Evolutionary conservation across 1,140 invertebrate genomes (phyloP).

Genomic region (Colletes latitarsis): DNA sequence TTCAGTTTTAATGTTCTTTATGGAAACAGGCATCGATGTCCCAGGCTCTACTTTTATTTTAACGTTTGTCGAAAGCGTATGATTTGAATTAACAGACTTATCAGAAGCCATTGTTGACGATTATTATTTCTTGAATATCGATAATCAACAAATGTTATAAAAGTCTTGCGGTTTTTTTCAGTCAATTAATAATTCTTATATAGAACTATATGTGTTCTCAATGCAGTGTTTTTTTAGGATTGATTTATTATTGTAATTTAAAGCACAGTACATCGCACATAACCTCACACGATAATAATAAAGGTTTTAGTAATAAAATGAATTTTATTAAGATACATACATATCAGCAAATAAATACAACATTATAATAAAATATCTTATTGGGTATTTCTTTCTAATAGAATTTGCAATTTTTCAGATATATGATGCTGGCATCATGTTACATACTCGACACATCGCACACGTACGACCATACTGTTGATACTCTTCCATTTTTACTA

Average conservation of each 20-base stretch:
- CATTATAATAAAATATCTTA: background rate
- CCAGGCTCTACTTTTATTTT: constrained; percentile 52
- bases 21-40: constrained; percentile 32
- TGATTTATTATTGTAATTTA: background rate
- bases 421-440: background rate
- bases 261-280: background rate
- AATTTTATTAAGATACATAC: background rate
- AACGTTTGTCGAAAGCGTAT: constrained; percentile 19
- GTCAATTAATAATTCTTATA: background rate
- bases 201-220: background rate
- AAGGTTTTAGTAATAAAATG: background rate
- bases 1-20: constrained; percentile 68
- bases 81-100: constrained; percentile 14
- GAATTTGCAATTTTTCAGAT: background rate
- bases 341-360: background rate
- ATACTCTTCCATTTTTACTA: background rate
- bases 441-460: background rate
- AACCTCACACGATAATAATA: constrained; percentile 13
- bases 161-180: background rate
- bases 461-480: background rate
- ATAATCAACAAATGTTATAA: background rate
- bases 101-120: constrained; percentile 47
- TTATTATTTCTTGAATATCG: background rate
- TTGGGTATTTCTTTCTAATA: background rate
- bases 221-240: background rate